A percentile compares a stretch with the other conserved stretches of the same genome.
Conservation (phyloP, 1,140 invertebrate species). For the Drosophila sechellia region DNA sequence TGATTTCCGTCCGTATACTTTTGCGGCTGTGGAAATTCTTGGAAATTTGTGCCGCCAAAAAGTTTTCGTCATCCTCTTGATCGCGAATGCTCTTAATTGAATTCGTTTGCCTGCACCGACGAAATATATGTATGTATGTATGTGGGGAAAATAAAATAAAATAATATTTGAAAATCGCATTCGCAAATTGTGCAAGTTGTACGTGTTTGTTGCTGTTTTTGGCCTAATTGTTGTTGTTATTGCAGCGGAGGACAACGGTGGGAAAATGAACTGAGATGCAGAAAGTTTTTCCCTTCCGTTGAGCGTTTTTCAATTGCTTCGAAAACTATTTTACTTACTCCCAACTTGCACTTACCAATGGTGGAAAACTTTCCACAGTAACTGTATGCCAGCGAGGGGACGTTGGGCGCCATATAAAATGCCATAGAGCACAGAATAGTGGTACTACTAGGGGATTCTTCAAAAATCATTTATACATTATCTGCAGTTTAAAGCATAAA, state of each 20-base stretch:
- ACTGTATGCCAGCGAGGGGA: slow-evolving; percentile 33
- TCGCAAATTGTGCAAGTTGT: slow-evolving; percentile 55
- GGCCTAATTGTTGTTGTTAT: slow-evolving; percentile 10
- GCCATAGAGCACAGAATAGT: background rate
- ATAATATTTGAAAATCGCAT: slow-evolving; percentile 27
- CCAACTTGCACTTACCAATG: slow-evolving; percentile 68
- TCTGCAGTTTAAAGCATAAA: no score
- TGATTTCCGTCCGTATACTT: slow-evolving; percentile 6
- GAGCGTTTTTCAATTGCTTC: slow-evolving; percentile 74
- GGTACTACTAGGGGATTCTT: background rate
- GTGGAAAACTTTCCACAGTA: slow-evolving; percentile 58
- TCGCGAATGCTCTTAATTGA: slow-evolving; percentile 40
- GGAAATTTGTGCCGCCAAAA: slow-evolving; percentile 27
- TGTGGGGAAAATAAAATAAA: slow-evolving; percentile 21
- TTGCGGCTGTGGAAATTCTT: slow-evolving; percentile 1
- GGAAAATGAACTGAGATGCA: slow-evolving; percentile 51
- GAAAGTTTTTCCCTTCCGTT: slow-evolving; percentile 50
- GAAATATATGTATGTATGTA: slow-evolving; percentile 3
- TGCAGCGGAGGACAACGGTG: slow-evolving; percentile 1
- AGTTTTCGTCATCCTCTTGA: slow-evolving; percentile 35
- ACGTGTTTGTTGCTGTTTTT: slow-evolving; percentile 14
- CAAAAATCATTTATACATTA: background rate
- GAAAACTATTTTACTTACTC: slow-evolving; percentile 70
- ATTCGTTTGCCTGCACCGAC: slow-evolving; percentile 25
- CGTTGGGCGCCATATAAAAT: background rate